Percentiles rank a stretch among this genome's conserved stretches.
These are phyloP conservation scores for Hypsopygia costalis DNA, from an alignment of 2,888 invertebrate species.

Conservation along the genomic window DNA sequence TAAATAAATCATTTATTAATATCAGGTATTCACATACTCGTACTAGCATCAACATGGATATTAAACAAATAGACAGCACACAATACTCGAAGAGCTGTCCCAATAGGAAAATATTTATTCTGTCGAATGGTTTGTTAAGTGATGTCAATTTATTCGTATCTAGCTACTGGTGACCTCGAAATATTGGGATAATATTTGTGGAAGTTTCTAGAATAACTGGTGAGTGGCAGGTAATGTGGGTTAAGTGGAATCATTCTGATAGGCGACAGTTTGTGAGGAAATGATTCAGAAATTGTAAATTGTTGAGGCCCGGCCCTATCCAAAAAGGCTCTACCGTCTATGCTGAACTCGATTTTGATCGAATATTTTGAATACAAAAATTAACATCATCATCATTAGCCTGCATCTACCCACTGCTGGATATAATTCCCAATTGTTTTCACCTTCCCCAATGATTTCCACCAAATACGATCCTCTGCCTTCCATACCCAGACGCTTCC, in stretches of 20 bases:
- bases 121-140: conserved; percentile 6
- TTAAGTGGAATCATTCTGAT: background rate
- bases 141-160: conserved; percentile 6
- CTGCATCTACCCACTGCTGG: too few species aligned
- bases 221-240: background rate
- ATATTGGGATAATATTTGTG: background rate
- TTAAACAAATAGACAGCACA: conserved; percentile 5
- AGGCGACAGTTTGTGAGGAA: too few species aligned
- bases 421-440: too few species aligned
- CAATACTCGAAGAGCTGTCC: conserved; percentile 3
- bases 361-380: too few species aligned
- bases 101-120: conserved; percentile 9
- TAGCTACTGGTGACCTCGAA: conserved; percentile 1
- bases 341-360: too few species aligned
- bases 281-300: too few species aligned
- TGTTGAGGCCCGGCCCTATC: too few species aligned
- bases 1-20: background rate
- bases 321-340: too few species aligned
- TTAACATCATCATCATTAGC: too few species aligned
- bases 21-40: background rate
- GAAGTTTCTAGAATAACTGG: background rate
- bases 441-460: too few species aligned
- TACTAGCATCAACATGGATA: background rate
- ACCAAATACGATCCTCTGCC: too few species aligned
- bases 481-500: too few species aligned